Evolutionary conservation across 2,888 invertebrate genomes (phyloP).

Genomic region (Orthonychiurus folsomi): DNA sequence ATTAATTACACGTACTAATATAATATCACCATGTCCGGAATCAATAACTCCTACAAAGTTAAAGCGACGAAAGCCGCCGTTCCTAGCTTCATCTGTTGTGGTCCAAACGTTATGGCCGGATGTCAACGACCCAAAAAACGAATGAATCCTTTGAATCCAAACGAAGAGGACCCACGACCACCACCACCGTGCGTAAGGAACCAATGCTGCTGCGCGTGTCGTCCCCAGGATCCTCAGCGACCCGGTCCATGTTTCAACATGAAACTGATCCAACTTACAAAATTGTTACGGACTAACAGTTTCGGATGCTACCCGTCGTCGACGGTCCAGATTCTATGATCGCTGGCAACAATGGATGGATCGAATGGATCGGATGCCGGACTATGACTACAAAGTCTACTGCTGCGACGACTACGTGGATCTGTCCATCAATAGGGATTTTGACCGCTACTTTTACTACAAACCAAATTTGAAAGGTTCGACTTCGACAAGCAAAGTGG

Average conservation of each 20-base stretch:
- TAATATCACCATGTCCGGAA: no score
- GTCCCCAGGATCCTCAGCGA: background rate
- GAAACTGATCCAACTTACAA: conserved; percentile 3
- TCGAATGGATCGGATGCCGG: conserved; percentile 15
- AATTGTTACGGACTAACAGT: conserved; percentile 1
- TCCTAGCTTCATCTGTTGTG: no score
- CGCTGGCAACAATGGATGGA: conserved; percentile 6
- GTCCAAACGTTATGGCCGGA: no score
- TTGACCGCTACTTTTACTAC: conserved; percentile 24
- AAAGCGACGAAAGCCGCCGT: no score
- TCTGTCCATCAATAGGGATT: conserved; percentile 29
- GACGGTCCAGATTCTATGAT: conserved; percentile 1
- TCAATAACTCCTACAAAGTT: no score
- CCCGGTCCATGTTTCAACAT: background rate
- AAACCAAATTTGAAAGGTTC: conserved; percentile 15
- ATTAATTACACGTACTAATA: no score
- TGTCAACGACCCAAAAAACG: no score
- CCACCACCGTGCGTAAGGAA: background rate
- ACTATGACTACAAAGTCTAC: conserved; percentile 32
- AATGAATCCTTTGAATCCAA: conserved; percentile 6
- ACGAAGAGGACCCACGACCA: conserved; percentile 5
- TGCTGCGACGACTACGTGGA: conserved; percentile 38
- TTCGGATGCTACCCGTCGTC: conserved; percentile 2
- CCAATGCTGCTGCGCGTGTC: conserved; percentile 1
- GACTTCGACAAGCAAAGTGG: background rate